These are phyloP conservation scores for Tympanuchus pallidicinctus DNA, from an alignment of 2,113 vertebrate species.

Conservation along the genomic window DNA sequence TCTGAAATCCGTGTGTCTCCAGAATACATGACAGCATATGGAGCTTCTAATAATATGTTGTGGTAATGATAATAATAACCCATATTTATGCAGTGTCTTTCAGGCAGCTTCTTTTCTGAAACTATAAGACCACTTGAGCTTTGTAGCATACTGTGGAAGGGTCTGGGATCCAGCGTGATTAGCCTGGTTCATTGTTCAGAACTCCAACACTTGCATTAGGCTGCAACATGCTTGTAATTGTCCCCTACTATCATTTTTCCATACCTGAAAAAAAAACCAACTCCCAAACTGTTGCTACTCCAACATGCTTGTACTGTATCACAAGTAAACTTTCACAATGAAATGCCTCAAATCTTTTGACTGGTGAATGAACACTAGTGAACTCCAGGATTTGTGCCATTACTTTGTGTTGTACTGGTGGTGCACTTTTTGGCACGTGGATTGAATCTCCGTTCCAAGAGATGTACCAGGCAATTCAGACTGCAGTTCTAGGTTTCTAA, in stretches of 20 bases:
- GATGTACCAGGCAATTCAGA: not conserved
- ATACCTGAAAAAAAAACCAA: not conserved
- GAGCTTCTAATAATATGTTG: not conserved
- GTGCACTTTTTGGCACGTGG: not conserved
- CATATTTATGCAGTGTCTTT: not conserved
- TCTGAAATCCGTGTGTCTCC: not conserved
- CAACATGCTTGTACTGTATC: not conserved
- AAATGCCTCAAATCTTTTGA: not conserved
- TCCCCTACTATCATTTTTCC: not conserved
- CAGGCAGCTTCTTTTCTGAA: not conserved
- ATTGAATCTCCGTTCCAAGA: rapidly evolving
- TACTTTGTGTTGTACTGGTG: not conserved
- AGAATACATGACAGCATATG: not conserved
- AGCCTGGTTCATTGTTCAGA: not conserved
- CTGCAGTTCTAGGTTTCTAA: not conserved
- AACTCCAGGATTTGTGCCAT: not conserved
- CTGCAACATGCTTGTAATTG: not conserved
- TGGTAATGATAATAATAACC: constrained; percentile 1
- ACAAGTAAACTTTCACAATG: not conserved
- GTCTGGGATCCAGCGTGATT: not conserved
- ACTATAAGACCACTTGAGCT: not conserved
- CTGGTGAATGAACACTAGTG: not conserved
- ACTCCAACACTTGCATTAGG: not conserved
- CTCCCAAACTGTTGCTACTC: not conserved
- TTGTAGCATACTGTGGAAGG: not conserved